Percentiles rank a stretch among this genome's conserved stretches.
phyloP scores from a whole-genome alignment of 2,113 vertebrate genomes.

The Syngnathus floridae region DNA sequence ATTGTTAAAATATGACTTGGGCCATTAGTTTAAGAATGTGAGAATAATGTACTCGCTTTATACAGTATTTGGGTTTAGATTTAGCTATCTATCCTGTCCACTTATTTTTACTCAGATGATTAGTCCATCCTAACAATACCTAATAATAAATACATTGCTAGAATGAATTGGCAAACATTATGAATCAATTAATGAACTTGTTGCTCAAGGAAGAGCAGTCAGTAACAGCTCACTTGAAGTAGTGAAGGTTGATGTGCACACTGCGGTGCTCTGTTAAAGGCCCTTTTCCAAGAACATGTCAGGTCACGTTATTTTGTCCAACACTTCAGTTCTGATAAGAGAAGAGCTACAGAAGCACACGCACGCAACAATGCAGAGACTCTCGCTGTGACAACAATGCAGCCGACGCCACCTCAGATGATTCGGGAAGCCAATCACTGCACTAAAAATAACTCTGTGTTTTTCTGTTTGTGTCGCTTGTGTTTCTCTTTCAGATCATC shows the following conservation, averaged over 20 bases:
- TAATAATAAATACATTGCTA: neutral
- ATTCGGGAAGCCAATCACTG: conserved; percentile 36
- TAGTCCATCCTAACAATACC: no score
- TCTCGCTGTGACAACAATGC: conserved; percentile 21
- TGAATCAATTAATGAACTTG: neutral
- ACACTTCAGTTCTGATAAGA: conserved; percentile 40
- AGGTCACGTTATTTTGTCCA: conserved; percentile 53
- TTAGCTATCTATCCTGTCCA: no score
- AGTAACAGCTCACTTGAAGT: neutral
- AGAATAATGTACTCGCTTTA: no score
- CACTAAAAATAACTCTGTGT: conserved; percentile 32
- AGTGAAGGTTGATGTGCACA: conserved; percentile 7
- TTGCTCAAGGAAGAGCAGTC: neutral
- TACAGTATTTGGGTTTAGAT: no score
- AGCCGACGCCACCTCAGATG: conserved; percentile 25
- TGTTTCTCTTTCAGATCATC: conserved; percentile 66
- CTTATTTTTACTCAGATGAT: no score
- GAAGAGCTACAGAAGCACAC: conserved; percentile 13
- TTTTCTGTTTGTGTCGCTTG: conserved; percentile 25
- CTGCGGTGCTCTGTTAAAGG: conserved; percentile 32
- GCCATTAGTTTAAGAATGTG: no score
- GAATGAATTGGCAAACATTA: neutral
- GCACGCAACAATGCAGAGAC: neutral
- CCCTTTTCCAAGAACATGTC: conserved; percentile 42
- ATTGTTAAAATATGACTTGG: no score